Base-by-base conservation (phyloP, 2,888 invertebrate species). In the Drosophila affinis region DNA sequence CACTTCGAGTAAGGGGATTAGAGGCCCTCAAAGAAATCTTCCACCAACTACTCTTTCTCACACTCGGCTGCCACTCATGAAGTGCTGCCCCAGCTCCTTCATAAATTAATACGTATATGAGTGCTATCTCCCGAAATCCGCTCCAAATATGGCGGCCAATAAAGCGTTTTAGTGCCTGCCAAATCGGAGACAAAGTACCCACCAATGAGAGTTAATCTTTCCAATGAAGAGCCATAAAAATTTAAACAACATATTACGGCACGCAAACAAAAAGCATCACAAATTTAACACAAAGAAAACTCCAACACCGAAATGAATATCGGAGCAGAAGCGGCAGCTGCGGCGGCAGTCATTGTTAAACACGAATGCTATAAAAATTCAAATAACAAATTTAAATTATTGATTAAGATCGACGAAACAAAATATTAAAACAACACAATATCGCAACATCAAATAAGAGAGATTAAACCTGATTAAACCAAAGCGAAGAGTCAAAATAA, bases 361-460 rank as follows among this genome's bases (percentile, higher is more conserved):
- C 68, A 65, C 73, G 79, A 77, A 79, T 67, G 72, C 75, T 51
- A 78, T 84, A 77, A 87, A 83, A 84, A 87, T 84, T 81, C 81
- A 84, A 87, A 87, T 84, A 83, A 73, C 75, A 87, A 87, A 84
- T 88, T 87, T 87, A 85, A 87, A 85, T 85, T 85, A 85, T 85
- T 87, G 82, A 85, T 85, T 85, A 86, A 87, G 84, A 84, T 85
- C 82, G 75, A 72, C 78, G 78, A 62, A 82, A 85, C 76, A 77
- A 77, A 77, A 78, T 75, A 85, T 79, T 72, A 75, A 86, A 81
- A 64, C 53, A 79, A 67, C 62, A 60, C 59, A 68, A 72, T 61
- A 70, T 64, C 60, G 54, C 64, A 29, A n/a, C 45, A 56, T 53
- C 62, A 57, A 64, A 34, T 53, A 39, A 56, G 49, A 14, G 46